Conservation (phyloP, 92 coral and sea anemone species). For the Parazoanthus atlanticus region DNA sequence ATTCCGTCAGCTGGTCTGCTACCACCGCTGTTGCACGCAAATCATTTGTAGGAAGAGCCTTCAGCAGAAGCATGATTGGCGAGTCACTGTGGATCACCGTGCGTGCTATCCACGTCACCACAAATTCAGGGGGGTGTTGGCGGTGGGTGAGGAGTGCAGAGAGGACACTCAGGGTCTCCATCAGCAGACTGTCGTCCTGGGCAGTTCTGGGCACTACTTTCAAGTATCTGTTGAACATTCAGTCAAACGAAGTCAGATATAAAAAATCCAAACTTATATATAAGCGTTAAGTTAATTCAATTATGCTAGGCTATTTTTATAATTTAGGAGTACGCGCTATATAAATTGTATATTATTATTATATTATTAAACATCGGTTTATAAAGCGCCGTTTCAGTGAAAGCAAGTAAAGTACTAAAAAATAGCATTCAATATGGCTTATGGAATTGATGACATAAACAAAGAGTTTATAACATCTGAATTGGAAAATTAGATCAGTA, state of each 20-base stretch:
- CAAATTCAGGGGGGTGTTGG: conserved; percentile 71
- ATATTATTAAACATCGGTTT: no score
- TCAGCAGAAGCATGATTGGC: conserved; percentile 71
- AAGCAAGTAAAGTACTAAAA: no score
- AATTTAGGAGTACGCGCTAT: no score
- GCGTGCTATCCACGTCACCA: conserved; percentile 92
- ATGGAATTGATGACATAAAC: no score
- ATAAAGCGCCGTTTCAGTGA: no score
- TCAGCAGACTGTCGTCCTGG: conserved; percentile 84
- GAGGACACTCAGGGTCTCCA: conserved; percentile 70
- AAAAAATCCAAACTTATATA: background rate
- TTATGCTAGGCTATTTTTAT: no score
- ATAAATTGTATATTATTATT: no score
- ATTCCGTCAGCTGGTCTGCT: conserved; percentile 61
- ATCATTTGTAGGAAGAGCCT: conserved; percentile 43
- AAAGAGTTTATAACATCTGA: no score
- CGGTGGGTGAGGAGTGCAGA: conserved; percentile 72
- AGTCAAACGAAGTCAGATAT: background rate
- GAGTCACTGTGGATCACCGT: conserved; percentile 74
- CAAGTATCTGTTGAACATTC: conserved; percentile 70
- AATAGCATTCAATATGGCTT: no score
- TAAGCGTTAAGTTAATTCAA: no score
- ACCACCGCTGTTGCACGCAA: conserved; percentile 57
- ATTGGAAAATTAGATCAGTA: no score
- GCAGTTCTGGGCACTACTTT: conserved; percentile 87